A percentile compares a stretch with the other conserved stretches of the same genome.
phyloP scores from a whole-genome alignment of 1,140 invertebrate genomes.

The Apis florea region DNA sequence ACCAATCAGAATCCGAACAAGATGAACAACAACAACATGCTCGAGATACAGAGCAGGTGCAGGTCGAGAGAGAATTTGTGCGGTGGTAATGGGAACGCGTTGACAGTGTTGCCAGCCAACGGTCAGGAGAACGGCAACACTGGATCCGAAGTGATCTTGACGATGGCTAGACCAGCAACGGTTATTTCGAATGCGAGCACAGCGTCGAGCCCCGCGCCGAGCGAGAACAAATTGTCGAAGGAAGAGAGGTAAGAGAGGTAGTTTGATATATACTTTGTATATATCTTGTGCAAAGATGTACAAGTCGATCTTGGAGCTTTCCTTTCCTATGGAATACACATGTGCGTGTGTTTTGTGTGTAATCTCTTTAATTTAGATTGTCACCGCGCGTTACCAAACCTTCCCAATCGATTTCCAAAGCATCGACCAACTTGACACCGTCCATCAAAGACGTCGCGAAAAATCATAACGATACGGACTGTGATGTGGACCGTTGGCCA shows the following conservation, averaged over 20 bases:
- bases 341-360: constrained; percentile 1
- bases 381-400: constrained; percentile 80
- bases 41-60: constrained; percentile 79
- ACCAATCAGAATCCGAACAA: constrained; percentile 72
- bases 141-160: constrained; percentile 85
- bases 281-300: neutral
- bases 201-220: constrained; percentile 83
- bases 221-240: constrained; percentile 82
- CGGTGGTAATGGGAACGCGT: constrained; percentile 71
- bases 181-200: constrained; percentile 86
- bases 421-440: constrained; percentile 60
- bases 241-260: constrained; percentile 81
- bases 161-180: constrained; percentile 86
- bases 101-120: constrained; percentile 74
- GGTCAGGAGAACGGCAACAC: constrained; percentile 76
- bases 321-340: neutral
- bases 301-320: neutral
- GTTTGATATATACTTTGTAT: no score
- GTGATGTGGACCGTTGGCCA: constrained; percentile 70
- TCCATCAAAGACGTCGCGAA: constrained; percentile 69
- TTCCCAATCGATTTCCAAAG: constrained; percentile 71
- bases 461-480: constrained; percentile 67
- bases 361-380: constrained; percentile 70
- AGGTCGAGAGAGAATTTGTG: constrained; percentile 82
- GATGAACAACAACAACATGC: constrained; percentile 71